Base-by-base conservation (phyloP, 2,113 vertebrate genomes). In the Scomber scombrus region DNA sequence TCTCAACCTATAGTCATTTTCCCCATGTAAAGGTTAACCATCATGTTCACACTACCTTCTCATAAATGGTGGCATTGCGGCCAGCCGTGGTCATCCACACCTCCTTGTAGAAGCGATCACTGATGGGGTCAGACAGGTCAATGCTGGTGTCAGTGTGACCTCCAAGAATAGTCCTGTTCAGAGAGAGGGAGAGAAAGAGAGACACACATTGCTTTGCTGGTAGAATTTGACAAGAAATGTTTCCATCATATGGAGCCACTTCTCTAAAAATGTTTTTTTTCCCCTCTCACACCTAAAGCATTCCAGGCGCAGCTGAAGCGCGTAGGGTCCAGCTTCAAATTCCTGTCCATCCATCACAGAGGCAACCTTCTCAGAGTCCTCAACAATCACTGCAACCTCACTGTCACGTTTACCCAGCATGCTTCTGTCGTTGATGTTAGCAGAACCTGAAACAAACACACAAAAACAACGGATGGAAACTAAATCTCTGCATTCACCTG, bases 401-500 rank as follows among this genome's bases (percentile, higher is more conserved):
- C 98, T 99, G 96, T 99, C 98, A 12, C 98, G 94, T 85, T 97
- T 99, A 0, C 98, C 98, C 94, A 99, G 94, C 98, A 99, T 96
- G 94, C 98, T 99, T 71, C 98, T 95, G 94, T 99, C 98, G 0
- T 99, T 99, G 90, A 99, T 98, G 94, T 99, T 99, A 40, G 98
- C 97, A 45, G 98, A 99, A 61, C 98, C 98, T 99, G 64, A 51
- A 0, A 61, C 5, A 64, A 34, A 58, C 18, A 43, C 6, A 18
- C 10, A 73, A 19, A 18, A 51, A 52, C 7, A 15, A 18, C 15
- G 3, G 4, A 23, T 18, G 45, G 21, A 65, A 34, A 55, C 47
- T 50, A 1, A 52, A 74, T 26, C 5, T 12, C 4, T 21, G 4
- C 16, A 5, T 21, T 49, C 1, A n/a, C 5, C 3, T 16, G 18